phyloP scores from a whole-genome alignment of 2,113 vertebrate species.

The Oplegnathus fasciatus region DNA sequence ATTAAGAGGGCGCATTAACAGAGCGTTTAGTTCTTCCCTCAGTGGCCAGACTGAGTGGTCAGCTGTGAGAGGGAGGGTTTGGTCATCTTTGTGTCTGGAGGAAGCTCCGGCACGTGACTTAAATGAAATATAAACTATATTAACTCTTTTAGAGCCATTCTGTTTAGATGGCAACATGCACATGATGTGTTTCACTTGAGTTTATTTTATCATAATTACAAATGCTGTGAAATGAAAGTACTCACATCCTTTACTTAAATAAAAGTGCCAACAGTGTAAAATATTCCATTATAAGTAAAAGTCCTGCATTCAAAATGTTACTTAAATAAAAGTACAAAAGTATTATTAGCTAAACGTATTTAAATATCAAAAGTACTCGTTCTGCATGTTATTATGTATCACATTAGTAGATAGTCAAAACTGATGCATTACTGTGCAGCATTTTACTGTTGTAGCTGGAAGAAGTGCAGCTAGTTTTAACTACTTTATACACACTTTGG shows the following conservation, averaged over 20 bases:
- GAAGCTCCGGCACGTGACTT: not conserved
- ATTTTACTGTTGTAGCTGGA: not conserved
- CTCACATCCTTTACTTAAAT: not conserved
- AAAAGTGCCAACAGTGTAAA: not conserved
- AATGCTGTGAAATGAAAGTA: not conserved
- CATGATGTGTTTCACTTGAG: not conserved
- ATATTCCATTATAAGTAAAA: not conserved
- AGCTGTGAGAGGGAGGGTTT: slow-evolving; percentile 10
- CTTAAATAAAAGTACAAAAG: not conserved
- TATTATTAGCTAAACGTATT: not conserved
- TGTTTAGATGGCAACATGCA: not conserved
- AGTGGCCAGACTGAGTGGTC: slow-evolving; percentile 40
- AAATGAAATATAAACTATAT: not conserved
- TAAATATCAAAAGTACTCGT: no score
- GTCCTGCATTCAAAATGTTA: not conserved
- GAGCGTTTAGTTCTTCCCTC: slow-evolving; percentile 19
- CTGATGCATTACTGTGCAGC: not conserved
- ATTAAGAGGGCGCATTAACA: slow-evolving; percentile 73
- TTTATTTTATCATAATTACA: not conserved
- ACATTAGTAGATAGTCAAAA: not conserved
- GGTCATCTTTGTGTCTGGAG: not conserved
- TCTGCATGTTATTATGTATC: not conserved
- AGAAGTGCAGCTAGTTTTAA: not conserved
- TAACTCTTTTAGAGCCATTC: not conserved
- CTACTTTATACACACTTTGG: not conserved